Percentiles rank a stretch among this genome's conserved stretches.
Evolutionary conservation across 2,888 invertebrate species (phyloP).

Genomic region (Reticulitermes lucifugus): DNA sequence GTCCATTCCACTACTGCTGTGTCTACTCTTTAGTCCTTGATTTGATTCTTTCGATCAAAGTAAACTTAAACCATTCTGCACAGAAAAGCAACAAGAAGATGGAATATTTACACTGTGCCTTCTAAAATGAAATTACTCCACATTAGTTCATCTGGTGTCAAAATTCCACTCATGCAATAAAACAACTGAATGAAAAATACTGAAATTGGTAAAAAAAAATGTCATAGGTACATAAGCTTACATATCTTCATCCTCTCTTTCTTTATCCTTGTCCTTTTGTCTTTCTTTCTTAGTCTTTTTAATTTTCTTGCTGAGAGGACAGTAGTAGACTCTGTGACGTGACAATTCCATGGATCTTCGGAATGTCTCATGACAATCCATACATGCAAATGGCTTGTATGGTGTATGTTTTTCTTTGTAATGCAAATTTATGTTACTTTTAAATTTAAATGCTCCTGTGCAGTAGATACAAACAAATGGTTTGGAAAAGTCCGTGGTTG

Average conservation of each 20-base stretch:
- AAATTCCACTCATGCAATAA: neutral
- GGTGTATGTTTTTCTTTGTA: constrained; percentile 56
- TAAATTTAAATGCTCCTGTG: constrained; percentile 54
- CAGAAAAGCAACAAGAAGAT: constrained; percentile 20
- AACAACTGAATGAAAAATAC: constrained; percentile 26
- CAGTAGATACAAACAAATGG: constrained; percentile 56
- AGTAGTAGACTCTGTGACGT: constrained; percentile 53
- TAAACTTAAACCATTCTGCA: constrained; percentile 8
- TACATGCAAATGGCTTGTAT: constrained; percentile 55
- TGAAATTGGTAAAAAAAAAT: constrained; percentile 33
- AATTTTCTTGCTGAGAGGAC: constrained; percentile 49
- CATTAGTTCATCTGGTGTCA: constrained; percentile 4
- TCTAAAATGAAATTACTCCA: neutral
- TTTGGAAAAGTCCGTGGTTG: constrained; percentile 52
- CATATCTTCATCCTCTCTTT: constrained; percentile 36
- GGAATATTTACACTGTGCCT: neutral
- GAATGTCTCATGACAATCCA: constrained; percentile 55
- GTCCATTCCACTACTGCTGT: neutral
- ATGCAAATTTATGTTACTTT: constrained; percentile 55
- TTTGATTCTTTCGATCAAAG: neutral
- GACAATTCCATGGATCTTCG: constrained; percentile 55
- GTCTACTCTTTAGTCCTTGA: neutral
- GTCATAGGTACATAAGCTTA: neutral
- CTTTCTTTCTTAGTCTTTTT: constrained; percentile 32
- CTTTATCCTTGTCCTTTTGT: constrained; percentile 26